Base-by-base conservation (phyloP, 2,113 vertebrate genomes). In the Mesoclemmys tuberculata region DNA sequence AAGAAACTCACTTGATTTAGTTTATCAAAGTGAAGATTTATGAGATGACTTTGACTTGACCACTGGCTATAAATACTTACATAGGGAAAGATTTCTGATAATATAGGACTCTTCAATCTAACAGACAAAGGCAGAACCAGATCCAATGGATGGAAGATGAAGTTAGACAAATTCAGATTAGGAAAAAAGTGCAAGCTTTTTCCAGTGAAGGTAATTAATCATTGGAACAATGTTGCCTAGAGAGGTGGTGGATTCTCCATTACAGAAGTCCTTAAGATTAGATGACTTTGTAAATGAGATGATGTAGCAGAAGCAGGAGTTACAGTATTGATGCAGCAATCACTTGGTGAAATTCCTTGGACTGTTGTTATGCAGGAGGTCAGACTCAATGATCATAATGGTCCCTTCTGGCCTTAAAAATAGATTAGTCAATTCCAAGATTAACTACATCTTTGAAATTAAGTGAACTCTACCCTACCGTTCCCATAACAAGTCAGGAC, bases 1-100 rank as follows among this genome's bases (percentile, higher is more conserved):
- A 21, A 11, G 68, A 31, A 38, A 1, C 11, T 0, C 11, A 1
- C 0, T 1, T 1, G 0, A 4, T 0, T 3, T 31, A 3, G 3
- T 0, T 3, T 3, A 4, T 1, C 4, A 10, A 52, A 3, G 49
- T 1, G 49, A 10, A 4, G 13, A 2, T 3, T 38, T 0, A 8
- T 0, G 0, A 24, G 4, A 18, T 1, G 2, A 12, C 22, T 19
- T 2, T 1, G 1, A 10, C 14, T 19, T 2, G 78, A 0, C 1
- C 7, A 54, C 1, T 8, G 14, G 0, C 18, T 12, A 52, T 1
- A 8, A 18, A 26, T 74, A 74, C 21, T 22, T 44, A 6, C 38
- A 3, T 27, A 26, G 38, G 22, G 11, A 74, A 75, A 41, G 10
- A 75, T 64, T 56, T 56, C 55, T 56, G 55, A 24, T 56, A 56